Base-by-base conservation (phyloP, 2,113 vertebrate genomes). In the Poeciliopsis retropinna region DNA sequence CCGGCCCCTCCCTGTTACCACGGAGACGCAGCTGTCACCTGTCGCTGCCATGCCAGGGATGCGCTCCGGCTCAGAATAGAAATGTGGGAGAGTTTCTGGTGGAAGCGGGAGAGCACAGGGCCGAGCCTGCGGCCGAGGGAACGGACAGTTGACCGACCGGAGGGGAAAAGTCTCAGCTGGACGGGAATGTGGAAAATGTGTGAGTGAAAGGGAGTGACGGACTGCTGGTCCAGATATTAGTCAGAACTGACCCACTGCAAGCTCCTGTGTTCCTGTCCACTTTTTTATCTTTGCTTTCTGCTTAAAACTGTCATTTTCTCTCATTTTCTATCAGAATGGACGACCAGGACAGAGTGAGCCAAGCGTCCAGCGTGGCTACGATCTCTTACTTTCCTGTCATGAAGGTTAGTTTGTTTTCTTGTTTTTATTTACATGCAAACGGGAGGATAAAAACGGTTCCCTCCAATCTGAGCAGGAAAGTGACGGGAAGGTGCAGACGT, bases 401-500 rank as follows among this genome's bases (percentile, higher is more conserved):
- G 63, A 89, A 89, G 91, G 94, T 95, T 57, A 75, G 91, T 76
- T 70, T 63, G 5, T 13, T 64, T 64, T 2, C 0, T 0, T 60
- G 1, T 11, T 31, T 12, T 37, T 12, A 37, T 37, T 37, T 37
- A 2, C 51, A 22, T 73, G 0, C 12, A 30, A 39, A 67, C 30
- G 4, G 29, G 31, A 61, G 65, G 15, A 54, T 27, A 30, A 1
- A 3, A 10, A 69, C 62, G 1, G 28, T 60, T 29, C 1, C 4
- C 28, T 67, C 64, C 25, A 37, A 31, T 39, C 60, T 10, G 44
- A 73, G 57, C 88, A 94, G 86, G 82, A 93, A 70, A 67, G 82
- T 0, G 90, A 95, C 13, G 94, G 91, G 76, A 96, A 94, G 78
- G 91, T 97, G 39, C 96, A 97, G 5, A 83, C 94, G 22, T 98